Evolutionary conservation across 2,113 vertebrate genomes (phyloP), one percentile per base, ranked within the genome.

Genomic region (Sorex fumeus): DNA sequence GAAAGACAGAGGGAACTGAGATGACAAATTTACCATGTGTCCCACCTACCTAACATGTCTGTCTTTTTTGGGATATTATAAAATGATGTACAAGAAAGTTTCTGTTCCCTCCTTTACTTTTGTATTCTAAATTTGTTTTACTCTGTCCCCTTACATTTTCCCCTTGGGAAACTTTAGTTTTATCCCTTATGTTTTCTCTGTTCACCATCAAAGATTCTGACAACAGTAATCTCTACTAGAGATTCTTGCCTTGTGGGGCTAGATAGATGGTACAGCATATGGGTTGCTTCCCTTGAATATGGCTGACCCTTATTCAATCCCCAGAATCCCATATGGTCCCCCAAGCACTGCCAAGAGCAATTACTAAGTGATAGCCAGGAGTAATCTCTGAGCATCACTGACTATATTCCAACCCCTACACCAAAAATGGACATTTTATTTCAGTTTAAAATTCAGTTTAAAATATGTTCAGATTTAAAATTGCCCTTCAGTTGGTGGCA

Each of bases 391-490:
- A 50, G 47, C 47, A 50, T 50, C 9, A 10, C 47, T 50, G 47
- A 45, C 64, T 69, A 64, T 32, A 13, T 50, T 50, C 47, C 9
- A 40, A 40, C 7, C 9, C 47, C 47, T 13, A 7, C 47, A 5
- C 13, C 47, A 50, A 50, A 50, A 50, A 50, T 3, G 40, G 40
- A 40, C 40, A 4, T 40, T 40, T 40, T 40, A 40, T 4, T 50
- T 13, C 47, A 50, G 30, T 88, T 69, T 86, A 76, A 79, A 84
- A 50, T 50, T 9, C 47, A 50, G 30, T 88, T 69, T 86, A 76
- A 79, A 84, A 3, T 50, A 32, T 94, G 45, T 60, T 40, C 36
- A 18, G 12, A 60, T 79, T 19, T 12, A 72, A 88, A 78, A 53
- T 47, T 87, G 11, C 53, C 25, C n/a, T 87, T 70, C 3, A 60